Percentiles rank a stretch among this genome's conserved stretches.
These are phyloP conservation scores for Elymnias hypermnestra DNA, from an alignment of 1,140 invertebrate species.

Conservation along the genomic window DNA sequence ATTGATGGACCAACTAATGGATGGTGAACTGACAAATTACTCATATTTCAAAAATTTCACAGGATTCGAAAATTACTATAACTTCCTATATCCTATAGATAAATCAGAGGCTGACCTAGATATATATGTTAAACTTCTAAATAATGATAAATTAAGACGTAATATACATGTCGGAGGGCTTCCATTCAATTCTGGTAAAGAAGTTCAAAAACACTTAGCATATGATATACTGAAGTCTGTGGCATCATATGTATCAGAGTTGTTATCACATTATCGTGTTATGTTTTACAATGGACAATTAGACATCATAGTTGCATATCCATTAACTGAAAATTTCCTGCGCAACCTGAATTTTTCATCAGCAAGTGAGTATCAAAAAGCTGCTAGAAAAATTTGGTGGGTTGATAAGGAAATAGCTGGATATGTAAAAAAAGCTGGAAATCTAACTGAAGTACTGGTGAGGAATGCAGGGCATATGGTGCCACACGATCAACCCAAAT, in stretches of 20 bases:
- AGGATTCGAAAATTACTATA: slow-evolving; percentile 87
- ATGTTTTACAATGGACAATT: slow-evolving; percentile 88
- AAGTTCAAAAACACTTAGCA: slow-evolving; percentile 42
- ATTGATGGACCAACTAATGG: slow-evolving; percentile 81
- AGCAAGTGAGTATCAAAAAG: slow-evolving; percentile 78
- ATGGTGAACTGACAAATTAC: slow-evolving; percentile 77
- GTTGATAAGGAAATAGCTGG: slow-evolving; percentile 83
- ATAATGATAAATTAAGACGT: slow-evolving; percentile 77
- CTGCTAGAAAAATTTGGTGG: slow-evolving; percentile 80
- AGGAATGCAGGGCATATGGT: slow-evolving; percentile 90
- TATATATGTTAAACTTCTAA: slow-evolving; percentile 72
- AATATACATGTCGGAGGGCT: slow-evolving; percentile 89
- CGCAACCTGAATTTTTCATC: slow-evolving; percentile 80
- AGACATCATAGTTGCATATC: slow-evolving; percentile 89
- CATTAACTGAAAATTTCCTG: slow-evolving; percentile 85
- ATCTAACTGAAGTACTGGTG: slow-evolving; percentile 86
- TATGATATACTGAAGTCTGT: slow-evolving; percentile 53
- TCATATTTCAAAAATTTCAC: slow-evolving; percentile 87
- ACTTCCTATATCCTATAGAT: slow-evolving; percentile 79
- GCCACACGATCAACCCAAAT: slow-evolving; percentile 85
- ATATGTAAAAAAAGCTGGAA: slow-evolving; percentile 82
- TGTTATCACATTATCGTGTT: slow-evolving; percentile 78
- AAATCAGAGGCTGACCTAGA: slow-evolving; percentile 55
- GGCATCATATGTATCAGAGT: slow-evolving; percentile 32
- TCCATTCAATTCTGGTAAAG: slow-evolving; percentile 78